phyloP scores from a whole-genome alignment of 2,888 invertebrate species.

The Tenthredo scrophulariae region DNA sequence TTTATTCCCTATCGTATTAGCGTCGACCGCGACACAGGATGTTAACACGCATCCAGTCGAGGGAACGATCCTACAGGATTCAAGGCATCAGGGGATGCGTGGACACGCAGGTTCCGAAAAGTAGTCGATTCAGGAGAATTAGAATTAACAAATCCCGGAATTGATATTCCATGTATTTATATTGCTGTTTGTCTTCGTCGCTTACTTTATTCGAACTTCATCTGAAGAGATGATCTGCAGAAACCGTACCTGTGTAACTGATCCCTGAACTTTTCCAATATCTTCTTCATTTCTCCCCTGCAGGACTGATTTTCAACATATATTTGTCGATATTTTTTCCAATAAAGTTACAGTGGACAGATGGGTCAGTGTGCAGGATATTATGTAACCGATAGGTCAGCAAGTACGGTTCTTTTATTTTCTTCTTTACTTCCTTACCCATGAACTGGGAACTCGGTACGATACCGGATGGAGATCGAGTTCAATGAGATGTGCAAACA shows the following conservation, averaged over 20 bases:
- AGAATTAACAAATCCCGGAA: background rate
- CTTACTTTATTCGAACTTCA: background rate
- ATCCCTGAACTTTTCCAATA: slow-evolving; percentile 23
- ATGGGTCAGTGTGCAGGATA: background rate
- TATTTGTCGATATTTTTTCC: background rate
- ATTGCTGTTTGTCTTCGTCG: background rate
- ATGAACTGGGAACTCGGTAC: background rate
- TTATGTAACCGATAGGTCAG: slow-evolving; percentile 3
- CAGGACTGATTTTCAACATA: background rate
- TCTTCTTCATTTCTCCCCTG: background rate
- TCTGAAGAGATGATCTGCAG: background rate
- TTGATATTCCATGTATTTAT: background rate
- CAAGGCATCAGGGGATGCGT: background rate
- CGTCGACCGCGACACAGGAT: slow-evolving; percentile 28
- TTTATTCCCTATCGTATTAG: slow-evolving; percentile 39
- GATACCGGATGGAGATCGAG: slow-evolving; percentile 15
- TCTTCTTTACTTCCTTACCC: too few relatives aligned
- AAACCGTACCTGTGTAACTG: background rate
- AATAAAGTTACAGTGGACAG: background rate
- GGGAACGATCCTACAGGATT: background rate
- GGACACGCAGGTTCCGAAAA: background rate
- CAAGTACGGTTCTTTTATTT: background rate
- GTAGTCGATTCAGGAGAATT: background rate
- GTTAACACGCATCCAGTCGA: slow-evolving; percentile 19
- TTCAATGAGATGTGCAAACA: slow-evolving; percentile 25